phyloP scores from a whole-genome alignment of 2,888 invertebrate genomes.

The Zele albiditarsus region DNA sequence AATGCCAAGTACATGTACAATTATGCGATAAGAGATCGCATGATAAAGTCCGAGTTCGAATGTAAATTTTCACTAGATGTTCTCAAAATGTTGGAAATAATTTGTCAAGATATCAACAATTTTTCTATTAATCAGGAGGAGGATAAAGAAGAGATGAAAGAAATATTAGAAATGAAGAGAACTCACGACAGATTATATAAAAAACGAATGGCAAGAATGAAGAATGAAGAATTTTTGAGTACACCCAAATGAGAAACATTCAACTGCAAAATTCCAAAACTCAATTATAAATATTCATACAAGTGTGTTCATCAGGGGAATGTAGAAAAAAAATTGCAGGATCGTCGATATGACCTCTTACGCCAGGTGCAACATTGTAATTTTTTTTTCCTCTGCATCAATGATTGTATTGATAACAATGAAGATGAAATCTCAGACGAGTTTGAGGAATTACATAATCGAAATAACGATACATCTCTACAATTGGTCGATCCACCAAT shows the following conservation, averaged over 20 bases:
- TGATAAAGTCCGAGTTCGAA: no score
- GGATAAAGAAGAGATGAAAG: conserved; percentile 95
- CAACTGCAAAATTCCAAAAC: conserved; percentile 27
- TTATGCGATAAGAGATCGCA: no score
- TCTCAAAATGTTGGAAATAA: conserved; percentile 8
- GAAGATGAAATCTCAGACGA: no score
- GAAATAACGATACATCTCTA: background rate
- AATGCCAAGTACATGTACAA: no score
- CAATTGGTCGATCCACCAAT: background rate
- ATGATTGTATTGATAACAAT: background rate
- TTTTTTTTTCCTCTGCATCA: background rate
- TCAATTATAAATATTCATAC: conserved; percentile 14
- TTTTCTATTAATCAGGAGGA: conserved; percentile 81
- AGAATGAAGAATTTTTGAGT: conserved; percentile 45
- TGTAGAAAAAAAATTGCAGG: background rate
- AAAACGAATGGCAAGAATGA: conserved; percentile 75
- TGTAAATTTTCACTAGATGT: background rate
- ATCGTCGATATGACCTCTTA: background rate
- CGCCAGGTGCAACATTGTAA: background rate
- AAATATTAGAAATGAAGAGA: conserved; percentile 91
- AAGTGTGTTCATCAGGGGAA: background rate
- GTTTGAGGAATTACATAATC: no score
- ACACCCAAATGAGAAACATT: conserved; percentile 28
- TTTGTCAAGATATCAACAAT: conserved; percentile 16
- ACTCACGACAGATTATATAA: conserved; percentile 87